Base-by-base conservation (phyloP, 2,888 invertebrate genomes). In the Orchesella flavescens region DNA sequence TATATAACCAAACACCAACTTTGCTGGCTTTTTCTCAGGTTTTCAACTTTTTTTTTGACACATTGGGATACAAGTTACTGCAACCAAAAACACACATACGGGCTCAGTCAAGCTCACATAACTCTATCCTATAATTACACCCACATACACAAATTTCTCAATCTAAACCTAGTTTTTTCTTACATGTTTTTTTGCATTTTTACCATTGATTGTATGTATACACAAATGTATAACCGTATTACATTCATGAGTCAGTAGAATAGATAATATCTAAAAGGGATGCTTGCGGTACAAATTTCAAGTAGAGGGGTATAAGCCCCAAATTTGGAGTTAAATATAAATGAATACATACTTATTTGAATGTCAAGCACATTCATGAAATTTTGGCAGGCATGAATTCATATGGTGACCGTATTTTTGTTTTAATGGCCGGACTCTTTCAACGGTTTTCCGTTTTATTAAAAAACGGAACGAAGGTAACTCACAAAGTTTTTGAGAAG, bases 351-450 rank as follows among this genome's bases (percentile, higher is more conserved):
- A 53, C 53, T 83, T 68, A 78, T 83, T 78, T 83, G 76, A 78
- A 78, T 83, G 78, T 78, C 83, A 83, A 73, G 59, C 77, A 61
- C 77, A 77, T 72, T 55, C 65, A 61, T 43, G 53, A 69, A 68
- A 57, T 65, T 72, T 9, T 43, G 53, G 72, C 71, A 53, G 49
- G 23, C 4, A 44, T n/a, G n/a, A 63, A 49, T 17, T n/a, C 59
- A 59, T 2, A 49, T 49, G 49, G 1, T 7, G 3, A 49, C 3
- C 10, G 49, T 49, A 49, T 49, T 49, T n/a, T 15, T 49, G 49
- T 12, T 34, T 34, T 7, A 34, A 49, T 49, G 49, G 49, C 49
- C 2, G 34, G 34, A 4, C 34, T 34, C 34, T 34, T 34, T 34
- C 34, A 34, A 7, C 34, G 7, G n/a, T n/a, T n/a, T n/a, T n/a